phyloP scores from a whole-genome alignment of 2,888 invertebrate species.

The Ceratothoa steindachneri region DNA sequence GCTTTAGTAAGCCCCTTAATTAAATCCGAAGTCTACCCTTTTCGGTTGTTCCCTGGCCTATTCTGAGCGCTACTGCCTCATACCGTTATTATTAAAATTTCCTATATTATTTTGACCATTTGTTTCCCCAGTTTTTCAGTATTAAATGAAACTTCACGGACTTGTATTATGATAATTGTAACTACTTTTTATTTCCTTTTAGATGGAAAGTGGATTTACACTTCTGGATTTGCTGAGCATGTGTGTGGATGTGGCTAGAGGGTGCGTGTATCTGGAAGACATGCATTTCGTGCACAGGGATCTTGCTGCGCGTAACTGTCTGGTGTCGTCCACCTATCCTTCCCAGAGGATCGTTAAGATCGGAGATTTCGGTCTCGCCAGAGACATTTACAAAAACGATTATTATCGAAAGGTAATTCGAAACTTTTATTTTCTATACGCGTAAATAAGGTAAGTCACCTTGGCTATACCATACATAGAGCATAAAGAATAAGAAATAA shows the following conservation, averaged over 20 bases:
- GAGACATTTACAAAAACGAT: slow-evolving; percentile 95
- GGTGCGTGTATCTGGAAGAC: slow-evolving; percentile 91
- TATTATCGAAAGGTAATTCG: slow-evolving; percentile 95
- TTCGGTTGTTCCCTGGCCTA: too few relatives aligned
- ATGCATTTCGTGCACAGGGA: slow-evolving; percentile 97
- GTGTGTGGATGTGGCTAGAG: slow-evolving; percentile 92
- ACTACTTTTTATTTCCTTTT: background rate
- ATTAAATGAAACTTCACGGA: background rate
- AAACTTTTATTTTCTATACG: slow-evolving; percentile 61
- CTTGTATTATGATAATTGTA: too few relatives aligned
- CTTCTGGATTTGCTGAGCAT: slow-evolving; percentile 82
- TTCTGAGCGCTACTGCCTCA: too few relatives aligned
- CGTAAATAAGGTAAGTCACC: background rate
- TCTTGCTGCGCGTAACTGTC: slow-evolving; percentile 90
- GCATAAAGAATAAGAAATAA: background rate
- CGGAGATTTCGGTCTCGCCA: slow-evolving; percentile 92
- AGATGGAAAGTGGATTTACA: slow-evolving; percentile 56
- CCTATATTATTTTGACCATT: too few relatives aligned
- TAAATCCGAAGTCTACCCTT: too few relatives aligned
- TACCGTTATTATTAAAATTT: too few relatives aligned
- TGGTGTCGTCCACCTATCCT: slow-evolving; percentile 61
- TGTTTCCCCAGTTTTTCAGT: background rate
- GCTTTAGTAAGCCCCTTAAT: too few relatives aligned
- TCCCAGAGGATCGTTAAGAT: slow-evolving; percentile 64
- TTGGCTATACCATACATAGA: background rate